phyloP scores from a whole-genome alignment of 1,140 invertebrate genomes.

The Drosophila aff. region DNA sequence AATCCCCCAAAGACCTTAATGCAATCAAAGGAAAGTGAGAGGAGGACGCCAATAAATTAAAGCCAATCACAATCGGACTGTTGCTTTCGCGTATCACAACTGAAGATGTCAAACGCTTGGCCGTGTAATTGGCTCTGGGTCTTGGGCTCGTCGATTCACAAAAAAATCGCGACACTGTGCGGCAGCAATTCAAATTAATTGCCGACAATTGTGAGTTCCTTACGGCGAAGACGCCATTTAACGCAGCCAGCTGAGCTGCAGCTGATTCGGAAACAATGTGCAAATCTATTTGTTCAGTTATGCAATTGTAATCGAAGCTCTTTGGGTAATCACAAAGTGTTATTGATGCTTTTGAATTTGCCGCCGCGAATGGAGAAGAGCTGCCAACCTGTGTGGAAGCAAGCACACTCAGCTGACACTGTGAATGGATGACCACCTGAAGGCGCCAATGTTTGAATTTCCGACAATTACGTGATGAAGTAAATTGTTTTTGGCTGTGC shows the following conservation, averaged over 20 bases:
- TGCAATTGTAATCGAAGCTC: conserved; percentile 44
- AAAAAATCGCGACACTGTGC: conserved; percentile 66
- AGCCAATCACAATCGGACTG: conserved; percentile 56
- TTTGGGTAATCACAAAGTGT: not conserved
- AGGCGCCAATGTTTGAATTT: not conserved
- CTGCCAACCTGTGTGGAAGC: not conserved
- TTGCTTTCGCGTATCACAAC: conserved; percentile 32
- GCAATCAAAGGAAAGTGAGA: conserved; percentile 76
- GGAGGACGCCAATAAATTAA: conserved; percentile 78
- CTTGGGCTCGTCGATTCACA: conserved; percentile 54
- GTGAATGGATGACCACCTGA: not conserved
- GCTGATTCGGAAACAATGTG: conserved; percentile 20
- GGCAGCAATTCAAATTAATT: conserved; percentile 83
- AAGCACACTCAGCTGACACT: not conserved
- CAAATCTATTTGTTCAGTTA: not conserved
- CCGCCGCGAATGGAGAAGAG: not conserved
- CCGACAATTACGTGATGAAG: not conserved
- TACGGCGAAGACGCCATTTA: conserved; percentile 75
- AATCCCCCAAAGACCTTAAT: conserved; percentile 56
- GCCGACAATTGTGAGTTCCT: conserved; percentile 72
- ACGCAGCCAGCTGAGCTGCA: conserved; percentile 28
- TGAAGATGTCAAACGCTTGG: conserved; percentile 63
- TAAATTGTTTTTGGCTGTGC: conserved; percentile 54
- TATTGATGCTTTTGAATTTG: not conserved
- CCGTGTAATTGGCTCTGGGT: conserved; percentile 68